Evolutionary conservation across 2,888 invertebrate species (phyloP).

Genomic region (Coelinius sp.): DNA sequence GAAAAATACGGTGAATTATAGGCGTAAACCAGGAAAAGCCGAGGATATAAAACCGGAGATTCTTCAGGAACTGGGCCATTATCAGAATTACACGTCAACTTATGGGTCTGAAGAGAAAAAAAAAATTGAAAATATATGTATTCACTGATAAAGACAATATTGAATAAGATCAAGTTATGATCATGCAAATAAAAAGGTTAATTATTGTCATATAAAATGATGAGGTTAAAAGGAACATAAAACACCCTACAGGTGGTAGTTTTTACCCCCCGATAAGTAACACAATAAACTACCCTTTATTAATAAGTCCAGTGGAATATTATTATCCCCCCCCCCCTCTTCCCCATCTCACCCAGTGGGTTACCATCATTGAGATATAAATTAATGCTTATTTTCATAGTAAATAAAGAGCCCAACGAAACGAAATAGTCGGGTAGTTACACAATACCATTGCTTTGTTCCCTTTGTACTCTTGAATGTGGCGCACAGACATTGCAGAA

Average conservation of each 20-base stretch:
- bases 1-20: slow-evolving; percentile 46
- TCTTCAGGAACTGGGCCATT: slow-evolving; percentile 32
- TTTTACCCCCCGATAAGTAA: neutral
- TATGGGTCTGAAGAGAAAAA: neutral
- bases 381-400: slow-evolving; percentile 26
- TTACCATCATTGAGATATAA: slow-evolving; percentile 22
- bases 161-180: neutral
- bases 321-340: slow-evolving; percentile 3
- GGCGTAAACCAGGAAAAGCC: slow-evolving; percentile 12
- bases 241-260: slow-evolving; percentile 14
- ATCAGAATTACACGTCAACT: slow-evolving; percentile 41
- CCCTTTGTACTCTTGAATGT: slow-evolving; percentile 44
- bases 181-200: neutral
- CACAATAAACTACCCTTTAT: slow-evolving; percentile 13
- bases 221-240: slow-evolving; percentile 1
- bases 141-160: neutral
- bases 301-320: slow-evolving; percentile 22
- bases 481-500: slow-evolving; percentile 1
- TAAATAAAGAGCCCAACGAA: slow-evolving; percentile 39
- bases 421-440: slow-evolving; percentile 45
- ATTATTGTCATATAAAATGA: slow-evolving; percentile 4
- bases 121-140: neutral
- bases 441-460: slow-evolving; percentile 47
- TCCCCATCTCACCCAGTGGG: neutral
- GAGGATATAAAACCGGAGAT: slow-evolving; percentile 35